Percentiles rank a stretch among this genome's conserved stretches.
These are phyloP conservation scores for Malurus leucopterus DNA, from an alignment of 2,797 vertebrate genomes.

Conservation along the genomic window DNA sequence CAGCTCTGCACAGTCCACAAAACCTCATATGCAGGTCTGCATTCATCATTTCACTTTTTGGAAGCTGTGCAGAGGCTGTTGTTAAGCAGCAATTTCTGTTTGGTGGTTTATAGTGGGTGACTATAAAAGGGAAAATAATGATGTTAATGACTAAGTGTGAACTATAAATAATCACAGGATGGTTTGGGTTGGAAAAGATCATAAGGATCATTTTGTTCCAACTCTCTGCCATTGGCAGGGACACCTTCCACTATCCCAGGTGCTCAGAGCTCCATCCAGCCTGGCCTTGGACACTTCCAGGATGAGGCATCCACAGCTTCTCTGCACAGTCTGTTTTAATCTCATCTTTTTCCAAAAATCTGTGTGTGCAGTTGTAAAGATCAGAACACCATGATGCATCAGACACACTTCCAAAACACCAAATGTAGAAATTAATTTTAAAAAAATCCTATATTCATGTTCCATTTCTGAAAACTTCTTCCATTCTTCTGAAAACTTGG, in stretches of 20 bases:
- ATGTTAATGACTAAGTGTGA: neutral
- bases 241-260: neutral
- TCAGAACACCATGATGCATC: neutral
- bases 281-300: neutral
- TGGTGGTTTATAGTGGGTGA: neutral
- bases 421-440: neutral
- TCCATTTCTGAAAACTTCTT: neutral
- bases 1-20: neutral
- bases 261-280: neutral
- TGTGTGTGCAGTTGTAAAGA: neutral
- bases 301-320: neutral
- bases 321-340: neutral
- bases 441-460: neutral
- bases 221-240: neutral
- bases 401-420: neutral
- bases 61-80: neutral
- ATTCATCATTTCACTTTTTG: neutral
- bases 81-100: neutral
- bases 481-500: neutral
- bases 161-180: neutral
- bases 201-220: accelerated
- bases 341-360: neutral
- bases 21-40: neutral
- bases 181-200: neutral
- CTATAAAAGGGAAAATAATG: neutral